A percentile compares a stretch with the other conserved stretches of the same genome.
Evolutionary conservation across 2,113 vertebrate species (phyloP).

Genomic region (Dromaius novaehollandiae): DNA sequence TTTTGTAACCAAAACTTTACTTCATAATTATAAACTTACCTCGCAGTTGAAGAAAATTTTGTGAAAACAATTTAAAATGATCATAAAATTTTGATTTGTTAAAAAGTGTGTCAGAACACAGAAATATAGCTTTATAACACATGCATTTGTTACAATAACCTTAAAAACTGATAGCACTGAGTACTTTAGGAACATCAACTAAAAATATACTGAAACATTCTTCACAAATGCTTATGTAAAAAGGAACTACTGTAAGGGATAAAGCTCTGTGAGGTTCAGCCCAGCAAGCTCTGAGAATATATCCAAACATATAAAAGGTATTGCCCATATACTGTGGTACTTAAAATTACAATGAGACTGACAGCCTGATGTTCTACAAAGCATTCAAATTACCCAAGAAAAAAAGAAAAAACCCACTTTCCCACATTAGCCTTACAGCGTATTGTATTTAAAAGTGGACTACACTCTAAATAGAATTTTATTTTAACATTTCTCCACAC

Average conservation of each 20-base stretch:
- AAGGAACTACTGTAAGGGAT: not conserved
- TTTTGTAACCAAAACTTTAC: not conserved
- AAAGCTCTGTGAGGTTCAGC: not conserved
- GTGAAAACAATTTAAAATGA: accelerated
- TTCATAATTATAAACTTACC: not conserved
- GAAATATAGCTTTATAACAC: not conserved
- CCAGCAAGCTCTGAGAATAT: not conserved
- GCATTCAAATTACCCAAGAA: not conserved
- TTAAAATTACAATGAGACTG: not conserved
- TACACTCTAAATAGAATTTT: not conserved
- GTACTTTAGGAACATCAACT: not conserved
- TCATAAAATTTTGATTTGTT: not conserved
- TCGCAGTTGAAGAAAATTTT: not conserved
- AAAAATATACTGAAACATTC: not conserved
- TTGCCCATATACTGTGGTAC: not conserved
- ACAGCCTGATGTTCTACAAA: not conserved
- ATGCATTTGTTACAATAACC: not conserved
- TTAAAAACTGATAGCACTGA: not conserved
- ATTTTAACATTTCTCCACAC: not conserved
- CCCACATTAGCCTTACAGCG: not conserved
- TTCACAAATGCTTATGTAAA: not conserved
- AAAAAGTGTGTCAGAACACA: not conserved
- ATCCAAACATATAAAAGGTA: not conserved
- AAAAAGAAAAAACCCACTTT: not conserved
- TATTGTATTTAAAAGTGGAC: not conserved